phyloP scores from a whole-genome alignment of 2,888 invertebrate species.

The Meganola albula region DNA sequence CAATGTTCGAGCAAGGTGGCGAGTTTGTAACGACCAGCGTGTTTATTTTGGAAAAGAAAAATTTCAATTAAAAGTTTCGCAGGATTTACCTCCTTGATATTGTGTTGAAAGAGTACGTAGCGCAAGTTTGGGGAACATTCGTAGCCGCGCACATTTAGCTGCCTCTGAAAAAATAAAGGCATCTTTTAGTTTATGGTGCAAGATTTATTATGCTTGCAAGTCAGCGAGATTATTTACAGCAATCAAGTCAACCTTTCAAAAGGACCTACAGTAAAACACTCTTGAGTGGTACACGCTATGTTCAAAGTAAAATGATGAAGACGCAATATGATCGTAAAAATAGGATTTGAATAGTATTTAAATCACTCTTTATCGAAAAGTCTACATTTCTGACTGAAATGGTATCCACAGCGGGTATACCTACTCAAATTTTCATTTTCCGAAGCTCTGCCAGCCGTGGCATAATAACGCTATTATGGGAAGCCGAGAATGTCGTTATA shows the following conservation, averaged over 20 bases:
- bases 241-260: no score
- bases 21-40: conserved; percentile 27
- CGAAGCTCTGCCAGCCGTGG: conserved; percentile 28
- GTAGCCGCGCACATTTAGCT: conserved; percentile 91
- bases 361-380: no score
- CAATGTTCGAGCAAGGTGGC: conserved; percentile 14
- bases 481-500: conserved; percentile 39
- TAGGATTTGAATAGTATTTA: no score
- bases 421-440: conserved; percentile 40
- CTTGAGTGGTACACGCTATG: no score
- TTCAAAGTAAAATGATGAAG: no score
- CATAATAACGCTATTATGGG: conserved; percentile 43
- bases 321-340: no score
- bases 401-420: conserved; percentile 18
- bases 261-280: no score
- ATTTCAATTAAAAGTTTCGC: conserved; percentile 42
- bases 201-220: no score
- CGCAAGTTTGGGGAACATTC: conserved; percentile 91
- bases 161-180: conserved; percentile 83
- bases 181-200: no score
- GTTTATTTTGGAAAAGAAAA: conserved; percentile 31
- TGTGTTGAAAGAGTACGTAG: conserved; percentile 92
- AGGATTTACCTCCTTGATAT: conserved; percentile 86
- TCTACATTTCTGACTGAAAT: conserved; percentile 27
- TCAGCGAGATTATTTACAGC: no score